A percentile compares a stretch with the other conserved stretches of the same genome.
These are phyloP conservation scores for Oscheius sp. DNA, from an alignment of 2,888 invertebrate genomes.

Conservation along the genomic window DNA sequence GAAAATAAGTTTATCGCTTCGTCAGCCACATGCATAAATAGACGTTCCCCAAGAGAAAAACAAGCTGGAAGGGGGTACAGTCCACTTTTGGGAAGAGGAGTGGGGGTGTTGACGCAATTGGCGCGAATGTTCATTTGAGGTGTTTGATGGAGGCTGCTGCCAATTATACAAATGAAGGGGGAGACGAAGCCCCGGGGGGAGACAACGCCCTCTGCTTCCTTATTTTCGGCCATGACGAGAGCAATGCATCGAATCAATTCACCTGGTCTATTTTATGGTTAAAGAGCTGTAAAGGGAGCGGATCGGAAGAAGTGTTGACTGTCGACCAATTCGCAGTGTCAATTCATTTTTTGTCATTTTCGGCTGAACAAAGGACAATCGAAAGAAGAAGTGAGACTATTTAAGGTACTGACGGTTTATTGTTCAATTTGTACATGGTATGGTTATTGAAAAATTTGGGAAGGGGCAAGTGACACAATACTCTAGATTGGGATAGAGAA, in stretches of 20 bases:
- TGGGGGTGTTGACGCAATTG: conserved; percentile 15
- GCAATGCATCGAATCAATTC: too few relatives aligned
- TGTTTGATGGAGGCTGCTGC: conserved; percentile 31
- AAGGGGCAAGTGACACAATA: too few relatives aligned
- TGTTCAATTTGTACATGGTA: not conserved
- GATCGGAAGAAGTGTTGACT: not conserved
- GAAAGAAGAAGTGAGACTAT: too few relatives aligned
- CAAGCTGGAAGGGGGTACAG: not conserved
- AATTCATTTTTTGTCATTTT: not conserved
- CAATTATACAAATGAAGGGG: conserved; percentile 33
- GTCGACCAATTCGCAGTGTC: not conserved
- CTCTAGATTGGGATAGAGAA: not conserved
- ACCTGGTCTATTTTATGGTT: too few relatives aligned
- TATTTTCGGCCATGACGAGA: not conserved
- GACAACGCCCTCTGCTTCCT: conserved; percentile 13
- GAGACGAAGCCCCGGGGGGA: conserved; percentile 14
- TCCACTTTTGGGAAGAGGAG: not conserved
- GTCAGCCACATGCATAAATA: too few relatives aligned
- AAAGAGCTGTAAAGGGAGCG: too few relatives aligned
- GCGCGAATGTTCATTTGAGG: conserved; percentile 32
- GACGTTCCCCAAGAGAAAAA: too few relatives aligned
- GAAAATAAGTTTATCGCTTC: too few relatives aligned
- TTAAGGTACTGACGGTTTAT: too few relatives aligned
- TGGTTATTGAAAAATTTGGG: not conserved
- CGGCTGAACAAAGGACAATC: too few relatives aligned